Percentiles rank a stretch among this genome's conserved stretches.
These are phyloP conservation scores for Drepana falcataria DNA, from an alignment of 2,888 invertebrate species.

Conservation along the genomic window DNA sequence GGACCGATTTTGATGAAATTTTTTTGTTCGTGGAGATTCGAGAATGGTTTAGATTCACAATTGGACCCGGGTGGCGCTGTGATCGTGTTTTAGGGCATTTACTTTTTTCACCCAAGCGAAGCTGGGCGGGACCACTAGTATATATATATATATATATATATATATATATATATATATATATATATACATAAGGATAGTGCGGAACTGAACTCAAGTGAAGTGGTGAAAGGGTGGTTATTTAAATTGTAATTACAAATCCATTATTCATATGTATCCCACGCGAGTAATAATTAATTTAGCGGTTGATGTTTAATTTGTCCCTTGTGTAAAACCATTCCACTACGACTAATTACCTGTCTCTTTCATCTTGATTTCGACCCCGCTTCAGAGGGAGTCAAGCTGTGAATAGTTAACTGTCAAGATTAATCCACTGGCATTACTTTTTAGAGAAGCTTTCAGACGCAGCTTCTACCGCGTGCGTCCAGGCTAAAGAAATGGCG, in stretches of 20 bases:
- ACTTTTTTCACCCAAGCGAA: no score
- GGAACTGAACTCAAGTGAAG: background rate
- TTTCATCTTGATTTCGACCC: background rate
- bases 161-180: no score
- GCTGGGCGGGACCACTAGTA: no score
- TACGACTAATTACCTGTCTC: background rate
- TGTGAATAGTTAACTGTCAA: background rate
- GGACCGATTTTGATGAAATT: no score
- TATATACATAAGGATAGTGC: no score
- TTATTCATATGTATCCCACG: background rate
- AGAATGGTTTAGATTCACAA: no score
- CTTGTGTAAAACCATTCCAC: background rate
- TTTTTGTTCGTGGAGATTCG: no score
- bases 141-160: no score
- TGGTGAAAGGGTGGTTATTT: background rate
- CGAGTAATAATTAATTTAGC: background rate
- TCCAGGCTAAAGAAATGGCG: background rate
- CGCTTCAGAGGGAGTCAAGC: background rate
- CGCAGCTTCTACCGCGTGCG: background rate
- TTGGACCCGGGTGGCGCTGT: no score
- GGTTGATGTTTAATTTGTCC: background rate
- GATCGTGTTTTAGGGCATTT: no score
- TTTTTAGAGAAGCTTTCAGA: background rate
- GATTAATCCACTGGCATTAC: background rate
- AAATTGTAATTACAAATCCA: background rate